Conservation (phyloP, 1,140 invertebrate species). For the Homalodisca vitripennis region DNA sequence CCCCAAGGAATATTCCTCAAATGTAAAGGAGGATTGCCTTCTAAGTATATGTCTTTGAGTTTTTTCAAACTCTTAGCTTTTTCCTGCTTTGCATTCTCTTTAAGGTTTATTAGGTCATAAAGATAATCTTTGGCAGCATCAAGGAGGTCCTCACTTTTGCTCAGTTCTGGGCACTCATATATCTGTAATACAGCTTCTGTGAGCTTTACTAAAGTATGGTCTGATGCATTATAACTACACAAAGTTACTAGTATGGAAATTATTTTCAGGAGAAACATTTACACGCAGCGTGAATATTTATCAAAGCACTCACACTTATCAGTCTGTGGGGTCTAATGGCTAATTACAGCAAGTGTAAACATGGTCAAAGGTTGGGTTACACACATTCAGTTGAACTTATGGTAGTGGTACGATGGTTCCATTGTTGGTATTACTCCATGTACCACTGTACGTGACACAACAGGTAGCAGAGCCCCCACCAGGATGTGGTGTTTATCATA, state of each 20-base stretch:
- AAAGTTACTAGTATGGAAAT: too few species aligned
- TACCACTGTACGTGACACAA: not conserved
- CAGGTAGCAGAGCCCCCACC: not conserved
- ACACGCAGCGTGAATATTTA: too few species aligned
- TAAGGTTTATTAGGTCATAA: not conserved
- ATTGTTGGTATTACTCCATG: too few species aligned
- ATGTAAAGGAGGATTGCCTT: not conserved
- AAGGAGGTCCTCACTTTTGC: not conserved
- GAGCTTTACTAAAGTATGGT: not conserved
- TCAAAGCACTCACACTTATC: too few species aligned
- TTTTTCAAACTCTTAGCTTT: not conserved
- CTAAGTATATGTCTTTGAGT: not conserved
- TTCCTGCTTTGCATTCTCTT: not conserved
- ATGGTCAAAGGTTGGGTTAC: too few species aligned
- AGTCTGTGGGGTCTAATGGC: too few species aligned
- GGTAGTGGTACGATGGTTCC: too few species aligned
- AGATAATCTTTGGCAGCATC: not conserved
- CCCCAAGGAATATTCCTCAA: conserved; percentile 7
- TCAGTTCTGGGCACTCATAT: not conserved
- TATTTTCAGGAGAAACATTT: too few species aligned
- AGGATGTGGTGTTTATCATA: not conserved
- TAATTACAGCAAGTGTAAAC: too few species aligned
- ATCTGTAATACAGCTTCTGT: not conserved
- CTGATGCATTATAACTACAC: too few species aligned
- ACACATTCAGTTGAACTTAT: too few species aligned